Conservation (phyloP, 2,797 vertebrate genomes). For the Catharus ustulatus region DNA sequence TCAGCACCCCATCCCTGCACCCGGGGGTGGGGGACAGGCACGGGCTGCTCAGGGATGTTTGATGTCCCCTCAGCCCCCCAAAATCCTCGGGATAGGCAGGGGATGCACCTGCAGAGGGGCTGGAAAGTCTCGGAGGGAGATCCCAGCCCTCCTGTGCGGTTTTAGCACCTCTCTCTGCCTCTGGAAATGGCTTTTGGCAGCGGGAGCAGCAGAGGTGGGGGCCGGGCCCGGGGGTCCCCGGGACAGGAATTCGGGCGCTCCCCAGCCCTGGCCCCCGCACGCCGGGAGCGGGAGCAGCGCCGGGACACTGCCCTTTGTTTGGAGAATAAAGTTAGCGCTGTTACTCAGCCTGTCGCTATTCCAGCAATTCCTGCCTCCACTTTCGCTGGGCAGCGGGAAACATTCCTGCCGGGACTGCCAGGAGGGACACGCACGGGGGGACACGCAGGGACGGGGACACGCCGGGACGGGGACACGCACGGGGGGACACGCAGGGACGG, state of each 20-base stretch:
- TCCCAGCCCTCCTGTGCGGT: rapidly evolving
- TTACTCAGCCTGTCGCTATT: slow-evolving; percentile 70
- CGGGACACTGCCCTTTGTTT: slow-evolving; percentile 64
- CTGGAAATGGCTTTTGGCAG: not conserved
- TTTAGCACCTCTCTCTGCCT: not conserved
- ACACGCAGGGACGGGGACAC: no score
- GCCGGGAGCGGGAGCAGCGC: slow-evolving; percentile 17
- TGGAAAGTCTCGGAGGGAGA: not conserved
- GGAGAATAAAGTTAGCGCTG: slow-evolving; percentile 69
- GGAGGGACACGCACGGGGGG: not conserved
- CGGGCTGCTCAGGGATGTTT: rapidly evolving
- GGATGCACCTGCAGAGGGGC: not conserved
- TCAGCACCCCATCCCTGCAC: not conserved
- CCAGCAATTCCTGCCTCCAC: slow-evolving; percentile 70
- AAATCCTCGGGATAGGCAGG: rapidly evolving
- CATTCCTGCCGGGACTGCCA: slow-evolving; percentile 54
- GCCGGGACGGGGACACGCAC: no score
- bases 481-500: no score
- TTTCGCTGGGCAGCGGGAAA: slow-evolving; percentile 13
- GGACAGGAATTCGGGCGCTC: not conserved
- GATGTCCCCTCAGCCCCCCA: rapidly evolving
- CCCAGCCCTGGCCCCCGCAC: slow-evolving; percentile 33
- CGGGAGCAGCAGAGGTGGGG: not conserved
- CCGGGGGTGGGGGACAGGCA: rapidly evolving
- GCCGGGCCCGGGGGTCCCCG: rapidly evolving